Percentiles rank a stretch among this genome's conserved stretches.
Conservation (phyloP, 2,797 vertebrate species). For the Cichlasoma orientale region DNA sequence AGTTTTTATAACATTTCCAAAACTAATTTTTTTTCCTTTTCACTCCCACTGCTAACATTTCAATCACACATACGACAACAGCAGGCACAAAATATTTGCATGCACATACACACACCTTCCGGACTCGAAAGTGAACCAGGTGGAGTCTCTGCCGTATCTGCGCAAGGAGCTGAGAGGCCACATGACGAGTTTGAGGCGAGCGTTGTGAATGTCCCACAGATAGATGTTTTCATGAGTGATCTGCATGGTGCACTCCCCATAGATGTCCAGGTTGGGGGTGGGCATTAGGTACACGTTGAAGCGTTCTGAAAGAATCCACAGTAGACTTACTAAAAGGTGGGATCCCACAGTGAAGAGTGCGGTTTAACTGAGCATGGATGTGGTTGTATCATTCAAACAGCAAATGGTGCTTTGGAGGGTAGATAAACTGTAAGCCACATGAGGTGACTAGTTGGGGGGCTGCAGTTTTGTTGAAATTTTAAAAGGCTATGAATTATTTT, state of each 20-base stretch:
- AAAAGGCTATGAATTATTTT: slow-evolving; percentile 36
- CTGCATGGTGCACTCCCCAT: slow-evolving; percentile 99
- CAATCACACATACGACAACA: slow-evolving; percentile 21
- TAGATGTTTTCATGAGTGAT: slow-evolving; percentile 99
- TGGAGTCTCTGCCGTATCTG: slow-evolving; percentile 95
- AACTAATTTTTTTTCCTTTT: slow-evolving; percentile 3
- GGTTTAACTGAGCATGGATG: neutral
- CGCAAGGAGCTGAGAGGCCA: slow-evolving; percentile 97
- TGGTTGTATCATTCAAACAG: neutral
- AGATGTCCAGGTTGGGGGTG: slow-evolving; percentile 98
- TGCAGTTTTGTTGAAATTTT: slow-evolving; percentile 16
- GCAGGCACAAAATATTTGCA: neutral
- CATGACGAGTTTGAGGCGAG: slow-evolving; percentile 97
- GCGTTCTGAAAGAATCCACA: slow-evolving; percentile 83
- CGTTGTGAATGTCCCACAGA: slow-evolving; percentile 98
- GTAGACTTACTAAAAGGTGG: neutral
- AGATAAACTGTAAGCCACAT: neutral
- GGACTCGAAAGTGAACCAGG: slow-evolving; percentile 98
- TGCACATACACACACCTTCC: slow-evolving; percentile 82
- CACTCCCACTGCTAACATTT: slow-evolving; percentile 24
- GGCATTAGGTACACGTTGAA: slow-evolving; percentile 99
- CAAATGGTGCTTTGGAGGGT: neutral
- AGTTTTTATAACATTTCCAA: slow-evolving; percentile 51
- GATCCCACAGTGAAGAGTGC: neutral
- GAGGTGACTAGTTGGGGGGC: neutral